phyloP scores from a whole-genome alignment of 1,140 invertebrate species.

The Rhagoletis pomonella region DNA sequence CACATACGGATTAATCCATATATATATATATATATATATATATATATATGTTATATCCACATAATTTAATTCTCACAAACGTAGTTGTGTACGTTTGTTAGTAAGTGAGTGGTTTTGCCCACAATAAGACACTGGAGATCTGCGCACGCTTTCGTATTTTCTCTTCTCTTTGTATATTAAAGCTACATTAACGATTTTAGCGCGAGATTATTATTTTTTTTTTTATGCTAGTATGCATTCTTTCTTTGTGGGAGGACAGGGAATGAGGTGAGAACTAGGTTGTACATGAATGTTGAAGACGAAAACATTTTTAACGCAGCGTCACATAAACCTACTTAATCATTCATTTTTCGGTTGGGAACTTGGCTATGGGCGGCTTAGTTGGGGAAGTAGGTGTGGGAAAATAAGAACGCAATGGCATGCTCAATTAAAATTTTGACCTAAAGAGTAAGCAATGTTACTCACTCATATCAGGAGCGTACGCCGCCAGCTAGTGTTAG shows the following conservation, averaged over 20 bases:
- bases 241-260: not conserved
- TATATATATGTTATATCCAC: not conserved
- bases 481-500: too few relatives aligned
- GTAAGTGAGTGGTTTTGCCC: not conserved
- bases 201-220: conserved; percentile 4
- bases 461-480: too few relatives aligned
- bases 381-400: not conserved
- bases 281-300: not conserved
- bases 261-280: conserved; percentile 18
- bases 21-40: not conserved
- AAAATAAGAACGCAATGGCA: not conserved
- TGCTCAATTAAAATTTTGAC: too few relatives aligned
- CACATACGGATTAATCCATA: conserved; percentile 19
- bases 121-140: not conserved
- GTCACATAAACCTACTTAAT: not conserved
- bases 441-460: too few relatives aligned
- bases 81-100: not conserved
- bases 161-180: not conserved
- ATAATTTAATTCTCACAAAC: too few relatives aligned
- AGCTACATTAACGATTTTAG: conserved; percentile 23
- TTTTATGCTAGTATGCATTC: not conserved
- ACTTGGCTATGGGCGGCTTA: not conserved
- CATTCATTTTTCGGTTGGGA: not conserved
- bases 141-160: not conserved
- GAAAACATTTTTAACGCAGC: not conserved